Evolutionary conservation across 2,888 invertebrate species (phyloP).

Genomic region (Rhingia rostrata): DNA sequence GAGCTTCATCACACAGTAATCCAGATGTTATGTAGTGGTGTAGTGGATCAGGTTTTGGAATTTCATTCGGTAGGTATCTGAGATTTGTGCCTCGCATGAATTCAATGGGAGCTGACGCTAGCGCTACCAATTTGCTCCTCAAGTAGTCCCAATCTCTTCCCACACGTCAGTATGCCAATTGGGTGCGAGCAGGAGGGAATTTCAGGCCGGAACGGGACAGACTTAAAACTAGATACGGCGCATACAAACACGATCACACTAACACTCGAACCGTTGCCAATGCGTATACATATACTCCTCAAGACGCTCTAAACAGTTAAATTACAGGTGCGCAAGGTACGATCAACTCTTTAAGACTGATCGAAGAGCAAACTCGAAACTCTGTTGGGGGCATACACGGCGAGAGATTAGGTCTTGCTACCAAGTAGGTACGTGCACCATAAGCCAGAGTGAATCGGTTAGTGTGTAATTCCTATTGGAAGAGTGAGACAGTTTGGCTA

Average conservation of each 20-base stretch:
- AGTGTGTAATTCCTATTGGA: constrained; percentile 66
- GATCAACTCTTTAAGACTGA: constrained; percentile 83
- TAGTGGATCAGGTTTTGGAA: constrained; percentile 72
- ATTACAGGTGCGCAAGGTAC: constrained; percentile 82
- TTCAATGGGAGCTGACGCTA: constrained; percentile 83
- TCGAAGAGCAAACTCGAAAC: constrained; percentile 76
- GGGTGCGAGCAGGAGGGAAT: constrained; percentile 70
- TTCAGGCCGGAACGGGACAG: constrained; percentile 62
- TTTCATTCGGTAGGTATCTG: constrained; percentile 74
- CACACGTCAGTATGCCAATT: constrained; percentile 78
- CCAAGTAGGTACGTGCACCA: constrained; percentile 28
- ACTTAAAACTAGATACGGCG: constrained; percentile 70
- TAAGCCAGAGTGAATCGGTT: constrained; percentile 61
- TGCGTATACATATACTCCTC: constrained; percentile 21
- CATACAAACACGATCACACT: constrained; percentile 64
- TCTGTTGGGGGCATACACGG: constrained; percentile 78
- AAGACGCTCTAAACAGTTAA: constrained; percentile 73
- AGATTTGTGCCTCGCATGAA: constrained; percentile 73
- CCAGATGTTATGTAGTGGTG: constrained; percentile 73
- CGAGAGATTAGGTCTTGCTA: constrained; percentile 67
- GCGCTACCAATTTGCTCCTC: constrained; percentile 83
- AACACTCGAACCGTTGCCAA: constrained; percentile 27
- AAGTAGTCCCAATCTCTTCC: constrained; percentile 83
- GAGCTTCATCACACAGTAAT: constrained; percentile 60
- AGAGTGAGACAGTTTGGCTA: constrained; percentile 72